phyloP scores from a whole-genome alignment of 1,140 invertebrate genomes.

The Archivesica marissinica region DNA sequence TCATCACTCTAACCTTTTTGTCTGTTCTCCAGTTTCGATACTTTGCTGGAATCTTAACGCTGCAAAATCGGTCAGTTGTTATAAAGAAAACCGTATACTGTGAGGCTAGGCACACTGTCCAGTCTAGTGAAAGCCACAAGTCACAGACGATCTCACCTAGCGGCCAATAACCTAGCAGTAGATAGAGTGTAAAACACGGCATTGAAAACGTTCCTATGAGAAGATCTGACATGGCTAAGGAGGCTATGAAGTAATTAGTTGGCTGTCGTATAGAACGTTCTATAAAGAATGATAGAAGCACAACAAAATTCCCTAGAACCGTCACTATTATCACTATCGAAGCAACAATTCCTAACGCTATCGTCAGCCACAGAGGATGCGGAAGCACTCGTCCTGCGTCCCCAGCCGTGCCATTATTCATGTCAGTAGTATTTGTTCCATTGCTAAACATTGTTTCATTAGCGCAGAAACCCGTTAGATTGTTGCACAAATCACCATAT shows the following conservation, averaged over 20 bases:
- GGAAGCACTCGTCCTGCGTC: conserved; percentile 86
- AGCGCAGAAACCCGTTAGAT: neutral
- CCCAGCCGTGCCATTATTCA: conserved; percentile 2
- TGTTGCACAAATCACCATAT: neutral
- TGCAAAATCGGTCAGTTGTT: conserved; percentile 99
- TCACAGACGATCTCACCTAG: conserved; percentile 98
- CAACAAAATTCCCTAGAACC: conserved; percentile 95
- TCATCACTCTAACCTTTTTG: conserved; percentile 94
- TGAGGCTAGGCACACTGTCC: conserved; percentile 99
- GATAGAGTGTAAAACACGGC: conserved; percentile 98
- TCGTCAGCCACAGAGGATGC: conserved; percentile 95
- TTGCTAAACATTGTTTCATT: neutral
- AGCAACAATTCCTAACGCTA: conserved; percentile 95
- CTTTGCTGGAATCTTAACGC: conserved; percentile 98
- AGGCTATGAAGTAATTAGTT: conserved; percentile 99
- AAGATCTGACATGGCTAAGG: conserved; percentile 98
- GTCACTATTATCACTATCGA: conserved; percentile 84
- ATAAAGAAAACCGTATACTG: conserved; percentile 99
- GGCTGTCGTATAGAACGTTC: conserved; percentile 99
- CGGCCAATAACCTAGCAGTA: conserved; percentile 96
- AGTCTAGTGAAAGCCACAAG: conserved; percentile 99
- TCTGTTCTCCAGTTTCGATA: conserved; percentile 99
- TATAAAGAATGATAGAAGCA: conserved; percentile 97
- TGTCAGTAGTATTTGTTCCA: neutral
- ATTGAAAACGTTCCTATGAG: conserved; percentile 95